Base-by-base conservation (phyloP, 2,797 vertebrate genomes). In the Gobionotothen gibberifrons region DNA sequence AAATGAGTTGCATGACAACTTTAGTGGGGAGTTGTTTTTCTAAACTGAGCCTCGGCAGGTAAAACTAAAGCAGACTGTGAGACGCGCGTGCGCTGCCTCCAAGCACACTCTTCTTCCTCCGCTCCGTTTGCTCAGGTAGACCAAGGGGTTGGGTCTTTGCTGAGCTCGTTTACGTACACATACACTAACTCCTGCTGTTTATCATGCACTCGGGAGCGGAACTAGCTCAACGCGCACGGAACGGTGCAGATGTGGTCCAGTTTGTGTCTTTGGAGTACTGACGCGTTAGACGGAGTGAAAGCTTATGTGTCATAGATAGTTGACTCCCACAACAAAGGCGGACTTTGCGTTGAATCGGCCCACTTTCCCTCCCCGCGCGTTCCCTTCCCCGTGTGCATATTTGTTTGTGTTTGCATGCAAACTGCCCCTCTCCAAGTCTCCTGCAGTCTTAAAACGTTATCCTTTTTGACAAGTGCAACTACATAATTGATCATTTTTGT, bases 41-140 rank as follows among this genome's bases (percentile, higher is more conserved):
- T 54, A 16, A 67, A 12, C 57, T 67, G 44, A 68, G 29, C 26
- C 68, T 47, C 54, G 29, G 63, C 32, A 61, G 69, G 29, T 83
- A 58, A 57, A 79, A 77, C 32, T 9, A 12, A 68, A 68, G 70
- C 53, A 75, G 80, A 90, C 87, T 69, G 78, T 52, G 71, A 77
- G 76, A 36, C 32, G 32, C 32, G 32, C 8, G 32, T 36, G 6
- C 32, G 32, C 32, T 36, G 32, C 1, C 26, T 26, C 26, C 26
- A 26, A 26, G 26, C 32, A 36, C 32, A 36, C 32, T 36, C 32
- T 36, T 36, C 32, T 36, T 36, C 61, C 49, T 6, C 7, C 8
- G 32, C 19, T 61, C 42, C 36, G 21, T 74, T 47, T 29, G 59
- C 40, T 62, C 87, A 91, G 89, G 88, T 92, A 82, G 40, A 79